Base-by-base conservation (phyloP, 2,888 invertebrate genomes). In the Colostygia pectinataria region DNA sequence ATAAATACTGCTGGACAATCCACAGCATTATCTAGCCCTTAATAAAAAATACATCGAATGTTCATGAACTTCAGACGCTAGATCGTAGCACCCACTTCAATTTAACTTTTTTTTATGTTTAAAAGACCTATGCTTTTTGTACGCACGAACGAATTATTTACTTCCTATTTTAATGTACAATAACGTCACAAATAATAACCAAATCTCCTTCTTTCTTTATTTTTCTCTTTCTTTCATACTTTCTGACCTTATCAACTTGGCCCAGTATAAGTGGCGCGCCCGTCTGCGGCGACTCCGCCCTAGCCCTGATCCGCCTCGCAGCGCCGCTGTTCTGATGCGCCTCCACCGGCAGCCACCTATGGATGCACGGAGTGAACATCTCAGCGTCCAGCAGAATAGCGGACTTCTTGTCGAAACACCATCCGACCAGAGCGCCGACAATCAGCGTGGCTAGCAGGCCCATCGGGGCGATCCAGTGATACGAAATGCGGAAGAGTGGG, bases 401-500 rank as follows among this genome's bases (percentile, higher is more conserved):
- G 1, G 71, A 65, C 1, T 53, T 64, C 20, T 65, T 64, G 61
- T 90, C 90, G 45, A 74, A 80, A 12, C 77, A 54, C 69, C 73
- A 84, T 1, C 89, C 90, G n/a, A 94, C 93, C 9, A 94, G 63
- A 1, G 92, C 84, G 0, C 96, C 96, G 0, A 96, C 93, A 0
- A 92, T 45, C 12, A 96, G 68, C 0, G 95, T 95, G 0, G 93
- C 91, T 0, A 91, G 38, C 0, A 94, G 90, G 0, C 96, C 96
- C 39, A 95, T 86, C 0, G 95, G 94, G 27, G 95, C 94, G 49
- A 96, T 94, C 96, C 96, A 96, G 73, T 95, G 93, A 77, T 95
- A 96, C 0, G 96, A 96, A 32, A 96, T 68, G 6, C 95, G 93
- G 81, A 95, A 96, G 8, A 96, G 73, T 0, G 95, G 94, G 74